Evolutionary conservation across 2,888 invertebrate species (phyloP).

Genomic region (Erebia aethiops): DNA sequence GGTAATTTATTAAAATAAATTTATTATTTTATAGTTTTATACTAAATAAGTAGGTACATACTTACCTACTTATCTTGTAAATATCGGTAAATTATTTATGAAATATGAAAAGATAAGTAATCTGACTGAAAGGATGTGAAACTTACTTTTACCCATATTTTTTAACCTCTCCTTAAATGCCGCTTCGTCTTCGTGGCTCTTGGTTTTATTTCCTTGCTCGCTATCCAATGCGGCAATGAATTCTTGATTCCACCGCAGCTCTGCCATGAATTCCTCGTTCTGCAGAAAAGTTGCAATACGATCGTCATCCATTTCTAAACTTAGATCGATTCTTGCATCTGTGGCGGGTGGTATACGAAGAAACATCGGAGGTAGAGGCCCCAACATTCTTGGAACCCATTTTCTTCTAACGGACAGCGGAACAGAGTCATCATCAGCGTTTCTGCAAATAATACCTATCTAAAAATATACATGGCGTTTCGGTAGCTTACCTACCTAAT

Average conservation of each 20-base stretch:
- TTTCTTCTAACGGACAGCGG: slow-evolving; percentile 78
- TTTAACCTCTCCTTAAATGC: slow-evolving; percentile 90
- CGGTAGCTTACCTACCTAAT: neutral
- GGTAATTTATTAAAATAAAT: too few species aligned
- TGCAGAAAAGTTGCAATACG: slow-evolving; percentile 93
- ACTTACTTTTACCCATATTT: slow-evolving; percentile 91
- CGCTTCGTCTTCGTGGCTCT: slow-evolving; percentile 85
- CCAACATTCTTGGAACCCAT: slow-evolving; percentile 91
- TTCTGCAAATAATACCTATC: slow-evolving; percentile 55
- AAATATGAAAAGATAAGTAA: neutral
- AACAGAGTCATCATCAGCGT: slow-evolving; percentile 70
- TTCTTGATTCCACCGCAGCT: slow-evolving; percentile 92
- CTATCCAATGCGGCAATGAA: slow-evolving; percentile 92
- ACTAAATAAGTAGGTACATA: too few species aligned
- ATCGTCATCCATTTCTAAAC: slow-evolving; percentile 90
- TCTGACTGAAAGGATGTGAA: neutral
- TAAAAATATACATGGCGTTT: slow-evolving; percentile 29
- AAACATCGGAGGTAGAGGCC: slow-evolving; percentile 90
- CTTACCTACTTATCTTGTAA: too few species aligned
- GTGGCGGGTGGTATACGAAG: slow-evolving; percentile 84
- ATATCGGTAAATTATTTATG: too few species aligned
- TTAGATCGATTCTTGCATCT: slow-evolving; percentile 76
- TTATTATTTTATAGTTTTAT: too few species aligned
- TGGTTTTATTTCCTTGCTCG: slow-evolving; percentile 83
- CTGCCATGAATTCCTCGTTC: slow-evolving; percentile 95